Conservation (phyloP, 2,113 vertebrate genomes). For the Abramis brama region DNA sequence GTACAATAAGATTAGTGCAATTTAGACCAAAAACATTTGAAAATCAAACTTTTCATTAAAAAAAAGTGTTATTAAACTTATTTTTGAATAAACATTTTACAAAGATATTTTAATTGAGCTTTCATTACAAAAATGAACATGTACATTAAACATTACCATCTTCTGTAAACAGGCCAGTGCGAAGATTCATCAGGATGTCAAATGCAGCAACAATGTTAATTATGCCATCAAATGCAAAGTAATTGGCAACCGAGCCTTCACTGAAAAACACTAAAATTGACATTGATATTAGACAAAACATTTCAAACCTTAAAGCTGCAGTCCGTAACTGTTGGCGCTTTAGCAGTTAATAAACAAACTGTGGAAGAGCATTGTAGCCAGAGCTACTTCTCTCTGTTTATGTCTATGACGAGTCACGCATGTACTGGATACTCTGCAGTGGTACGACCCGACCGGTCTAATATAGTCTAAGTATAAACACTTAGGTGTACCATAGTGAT, state of each 20-base stretch:
- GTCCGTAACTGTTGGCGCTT: no score
- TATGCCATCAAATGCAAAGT: background rate
- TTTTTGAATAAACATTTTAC: background rate
- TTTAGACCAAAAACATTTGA: no score
- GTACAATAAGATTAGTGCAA: no score
- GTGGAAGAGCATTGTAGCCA: no score
- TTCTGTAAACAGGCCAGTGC: slow-evolving; percentile 39
- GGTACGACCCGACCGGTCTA: no score
- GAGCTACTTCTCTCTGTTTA: no score
- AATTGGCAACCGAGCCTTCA: background rate
- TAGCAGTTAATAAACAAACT: no score
- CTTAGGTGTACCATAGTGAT: no score
- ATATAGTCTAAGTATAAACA: no score
- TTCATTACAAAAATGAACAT: background rate
- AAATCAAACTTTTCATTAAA: no score
- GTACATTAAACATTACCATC: slow-evolving; percentile 45
- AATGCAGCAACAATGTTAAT: slow-evolving; percentile 29
- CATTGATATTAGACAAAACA: background rate
- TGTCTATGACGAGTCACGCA: no score
- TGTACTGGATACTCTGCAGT: no score
- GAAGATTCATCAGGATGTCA: slow-evolving; percentile 45
- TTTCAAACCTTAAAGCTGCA: background rate
- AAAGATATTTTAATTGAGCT: background rate
- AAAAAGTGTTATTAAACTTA: background rate
- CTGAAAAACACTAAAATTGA: slow-evolving; percentile 11